Base-by-base conservation (phyloP, 2,113 vertebrate genomes). In the Paramisgurnus dabryanus region DNA sequence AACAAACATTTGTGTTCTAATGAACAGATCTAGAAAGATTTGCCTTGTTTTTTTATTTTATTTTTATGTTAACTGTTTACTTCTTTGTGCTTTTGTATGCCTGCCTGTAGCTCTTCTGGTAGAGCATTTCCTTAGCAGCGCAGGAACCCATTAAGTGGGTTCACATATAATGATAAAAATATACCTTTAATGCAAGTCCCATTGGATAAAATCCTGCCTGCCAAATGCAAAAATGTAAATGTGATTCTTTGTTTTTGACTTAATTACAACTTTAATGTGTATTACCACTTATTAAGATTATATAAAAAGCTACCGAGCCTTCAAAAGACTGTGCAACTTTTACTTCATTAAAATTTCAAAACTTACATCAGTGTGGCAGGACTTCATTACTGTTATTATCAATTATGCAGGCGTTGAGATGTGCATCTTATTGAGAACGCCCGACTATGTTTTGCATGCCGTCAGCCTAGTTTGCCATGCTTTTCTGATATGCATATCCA, bases 261-360 rank as follows among this genome's bases (percentile, higher is more conserved):
- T 65, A 73, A 73, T 65, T 53, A 45, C 69, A 27, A 41, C 60
- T 47, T n/a, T 76, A 50, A 76, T 76, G 27, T 53, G 63, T n/a
- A 55, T 53, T 61, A 53, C 45, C 74, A 55, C 74, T 76, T 66
- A 76, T 66, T 66, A 76, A 66, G 63, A 76, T 76, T 27, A 76
- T 66, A 76, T 76, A 76, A 76, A 76, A 76, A 66, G 72, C 72
- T 47, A 11, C 40, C 6, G 61, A 53, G 63, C 45, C 74, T 76
- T 66, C 61, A 76, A 76, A 76, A 39, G 74, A 65, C 11, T 66
- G 47, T n/a, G 74, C 47, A 76, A 66, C 74, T 76, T 58, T 76
- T 76, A 45, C 74, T 76, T 76, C 74, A 76, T 76, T 76, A 76
- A 76, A 76, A 76, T 76, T 76, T 76, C 22, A 76, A 76, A 80